Base-by-base conservation (phyloP, 2,888 invertebrate genomes). In the Tineola bisselliella region DNA sequence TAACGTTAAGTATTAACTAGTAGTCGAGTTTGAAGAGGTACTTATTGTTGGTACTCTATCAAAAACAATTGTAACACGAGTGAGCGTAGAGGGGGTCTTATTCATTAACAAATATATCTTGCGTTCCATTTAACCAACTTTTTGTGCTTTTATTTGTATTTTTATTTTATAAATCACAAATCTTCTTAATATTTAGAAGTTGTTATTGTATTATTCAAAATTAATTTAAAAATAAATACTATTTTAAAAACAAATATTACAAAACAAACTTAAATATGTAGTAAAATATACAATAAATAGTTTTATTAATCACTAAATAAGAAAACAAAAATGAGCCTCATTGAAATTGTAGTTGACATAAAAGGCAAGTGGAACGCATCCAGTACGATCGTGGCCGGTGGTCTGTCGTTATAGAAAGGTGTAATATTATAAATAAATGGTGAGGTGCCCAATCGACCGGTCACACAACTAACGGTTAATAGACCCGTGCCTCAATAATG, bases 41-140 rank as follows among this genome's bases (percentile, higher is more conserved):
- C 67, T 72, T 74, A 74, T 76, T 77, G 74, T 73, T 33, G 70
- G 73, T 72, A 54, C 59, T 59, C 70, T 71, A 74, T 77, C 72
- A 73, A 74, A 77, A 77, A 79, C 79, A 78, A 79, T 76, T 74
- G 72, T 66, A 65, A 66, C 69, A 72, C 74, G 73, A 78, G 77
- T 77, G 74, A 75, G 69, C 68, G 70, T 72, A 68, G 65, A 68
- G 67, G 69, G 74, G 69, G 68, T 67, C 70, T 73, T 73, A 70
- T 76, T 74, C 71, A 71, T 70, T 69, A 38, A 6, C 3, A 38
- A 12, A 38, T 3, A 38, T 38, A 38, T 38, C 38, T 38, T 38
- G 25, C 25, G 25, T 25, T 25, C 25, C 25, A 25, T 25, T 25
- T 25, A 25, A 25, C 6, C 2, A 25, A n/a, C n/a, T n/a, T n/a